Conservation (phyloP, 2,888 invertebrate genomes). For the Shargacucullia verbasci region DNA sequence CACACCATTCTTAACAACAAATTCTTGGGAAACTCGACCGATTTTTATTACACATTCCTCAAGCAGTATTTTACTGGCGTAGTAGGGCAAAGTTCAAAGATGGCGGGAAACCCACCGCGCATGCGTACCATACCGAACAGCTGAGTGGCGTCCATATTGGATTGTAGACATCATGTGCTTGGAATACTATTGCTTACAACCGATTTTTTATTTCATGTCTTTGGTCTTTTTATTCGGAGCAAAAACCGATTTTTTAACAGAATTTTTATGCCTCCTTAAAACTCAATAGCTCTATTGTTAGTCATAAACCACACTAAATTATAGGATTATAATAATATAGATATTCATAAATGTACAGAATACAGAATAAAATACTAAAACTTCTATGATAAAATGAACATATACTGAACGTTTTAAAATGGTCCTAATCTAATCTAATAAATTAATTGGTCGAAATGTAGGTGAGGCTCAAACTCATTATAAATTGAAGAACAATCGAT, state of each 20-base stretch:
- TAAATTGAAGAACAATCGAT: slow-evolving; percentile 55
- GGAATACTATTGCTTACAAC: slow-evolving; percentile 49
- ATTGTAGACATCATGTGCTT: slow-evolving; percentile 61
- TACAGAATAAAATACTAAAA: no score
- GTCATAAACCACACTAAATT: no score
- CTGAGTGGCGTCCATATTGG: slow-evolving; percentile 83
- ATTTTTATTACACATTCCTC: slow-evolving; percentile 46
- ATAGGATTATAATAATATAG: no score
- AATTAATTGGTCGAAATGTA: slow-evolving; percentile 28
- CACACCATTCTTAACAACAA: slow-evolving; percentile 9
- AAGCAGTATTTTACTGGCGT: slow-evolving; percentile 49
- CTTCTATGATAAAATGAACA: no score
- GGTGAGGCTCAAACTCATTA: slow-evolving; percentile 40
- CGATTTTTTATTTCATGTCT: slow-evolving; percentile 37
- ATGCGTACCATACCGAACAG: slow-evolving; percentile 79
- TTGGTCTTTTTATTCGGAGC: slow-evolving; percentile 4
- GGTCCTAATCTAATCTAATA: slow-evolving; percentile 15
- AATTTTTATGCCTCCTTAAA: neutral
- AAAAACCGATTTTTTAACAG: neutral
- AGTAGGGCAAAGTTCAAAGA: slow-evolving; percentile 69
- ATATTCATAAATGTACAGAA: no score
- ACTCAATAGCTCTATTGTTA: no score
- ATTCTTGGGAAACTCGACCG: slow-evolving; percentile 23
- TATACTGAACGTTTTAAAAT: neutral
- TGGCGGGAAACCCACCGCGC: slow-evolving; percentile 84